Conservation (phyloP, 1,140 invertebrate species). For the Cepaea nemoralis region DNA sequence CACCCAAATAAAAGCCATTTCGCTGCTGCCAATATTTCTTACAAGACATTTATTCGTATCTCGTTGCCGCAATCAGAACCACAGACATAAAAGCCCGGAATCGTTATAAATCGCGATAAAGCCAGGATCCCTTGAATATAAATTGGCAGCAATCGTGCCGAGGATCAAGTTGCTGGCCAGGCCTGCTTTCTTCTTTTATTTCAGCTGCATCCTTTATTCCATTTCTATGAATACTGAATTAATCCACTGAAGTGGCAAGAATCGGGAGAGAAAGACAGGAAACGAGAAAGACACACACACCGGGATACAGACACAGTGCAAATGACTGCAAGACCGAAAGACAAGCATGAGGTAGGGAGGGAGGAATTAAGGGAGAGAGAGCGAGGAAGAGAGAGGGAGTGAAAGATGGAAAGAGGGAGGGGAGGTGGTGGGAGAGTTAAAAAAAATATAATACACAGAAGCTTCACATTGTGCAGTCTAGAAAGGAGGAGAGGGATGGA, state of each 20-base stretch:
- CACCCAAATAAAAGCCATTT: constrained; percentile 1
- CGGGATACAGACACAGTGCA: neutral
- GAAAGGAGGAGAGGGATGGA: neutral
- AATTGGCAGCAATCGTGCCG: constrained; percentile 24
- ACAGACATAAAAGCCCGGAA: constrained; percentile 11
- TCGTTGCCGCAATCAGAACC: constrained; percentile 7
- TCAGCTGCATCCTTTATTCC: neutral
- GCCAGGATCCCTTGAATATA: constrained; percentile 18
- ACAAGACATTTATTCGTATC: constrained; percentile 5
- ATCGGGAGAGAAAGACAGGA: neutral
- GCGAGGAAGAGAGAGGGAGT: neutral
- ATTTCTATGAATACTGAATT: constrained; percentile 22
- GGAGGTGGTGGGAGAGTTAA: neutral
- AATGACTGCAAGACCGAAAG: neutral
- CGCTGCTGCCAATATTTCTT: neutral
- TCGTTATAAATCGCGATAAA: constrained; percentile 29
- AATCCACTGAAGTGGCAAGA: neutral
- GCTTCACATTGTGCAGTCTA: neutral
- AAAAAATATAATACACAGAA: neutral
- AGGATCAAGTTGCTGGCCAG: constrained; percentile 1
- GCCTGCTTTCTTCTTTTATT: neutral
- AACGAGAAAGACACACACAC: neutral
- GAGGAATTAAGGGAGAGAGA: neutral
- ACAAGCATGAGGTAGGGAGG: neutral
- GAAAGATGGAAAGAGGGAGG: neutral